Evolutionary conservation across 2,113 vertebrate species (phyloP).

Genomic region (Pithys albifrons): DNA sequence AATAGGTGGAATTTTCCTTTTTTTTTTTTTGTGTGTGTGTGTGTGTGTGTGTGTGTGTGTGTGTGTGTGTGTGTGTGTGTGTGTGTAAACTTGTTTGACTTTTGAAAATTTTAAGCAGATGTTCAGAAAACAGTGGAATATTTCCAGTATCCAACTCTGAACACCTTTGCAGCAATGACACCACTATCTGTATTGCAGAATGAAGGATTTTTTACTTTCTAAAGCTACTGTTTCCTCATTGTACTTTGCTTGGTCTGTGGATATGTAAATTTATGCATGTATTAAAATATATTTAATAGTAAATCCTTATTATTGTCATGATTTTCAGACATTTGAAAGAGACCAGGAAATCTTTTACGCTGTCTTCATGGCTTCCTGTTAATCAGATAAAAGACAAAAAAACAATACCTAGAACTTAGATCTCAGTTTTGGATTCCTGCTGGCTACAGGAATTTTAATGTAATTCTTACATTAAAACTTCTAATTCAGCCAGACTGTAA

Average conservation of each 20-base stretch:
- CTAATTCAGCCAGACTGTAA: slow-evolving; percentile 15
- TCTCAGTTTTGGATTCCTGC: slow-evolving; percentile 6
- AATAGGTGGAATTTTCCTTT: not conserved
- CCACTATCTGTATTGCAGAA: not conserved
- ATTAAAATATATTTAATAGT: not conserved
- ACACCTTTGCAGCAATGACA: not conserved
- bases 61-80: not conserved
- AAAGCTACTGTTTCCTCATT: not conserved
- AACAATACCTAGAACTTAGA: not conserved
- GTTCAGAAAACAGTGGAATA: not conserved
- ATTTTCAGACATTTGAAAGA: slow-evolving; percentile 12
- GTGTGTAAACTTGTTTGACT: not conserved
- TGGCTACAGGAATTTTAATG: slow-evolving; percentile 21
- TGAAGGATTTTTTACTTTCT: not conserved
- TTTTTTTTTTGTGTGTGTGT: not conserved
- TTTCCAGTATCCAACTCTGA: not conserved
- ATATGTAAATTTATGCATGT: slow-evolving; percentile 6
- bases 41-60: not conserved
- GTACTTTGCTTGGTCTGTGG: slow-evolving; percentile 6
- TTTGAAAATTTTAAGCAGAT: not conserved
- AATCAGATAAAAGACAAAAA: slow-evolving; percentile 45
- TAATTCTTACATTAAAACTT: not conserved
- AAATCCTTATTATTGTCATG: not conserved
- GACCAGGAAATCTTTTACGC: not conserved
- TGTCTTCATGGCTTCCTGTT: slow-evolving; percentile 16